Conservation (phyloP, 2,888 invertebrate genomes). For the Dysmachus trigonus region DNA sequence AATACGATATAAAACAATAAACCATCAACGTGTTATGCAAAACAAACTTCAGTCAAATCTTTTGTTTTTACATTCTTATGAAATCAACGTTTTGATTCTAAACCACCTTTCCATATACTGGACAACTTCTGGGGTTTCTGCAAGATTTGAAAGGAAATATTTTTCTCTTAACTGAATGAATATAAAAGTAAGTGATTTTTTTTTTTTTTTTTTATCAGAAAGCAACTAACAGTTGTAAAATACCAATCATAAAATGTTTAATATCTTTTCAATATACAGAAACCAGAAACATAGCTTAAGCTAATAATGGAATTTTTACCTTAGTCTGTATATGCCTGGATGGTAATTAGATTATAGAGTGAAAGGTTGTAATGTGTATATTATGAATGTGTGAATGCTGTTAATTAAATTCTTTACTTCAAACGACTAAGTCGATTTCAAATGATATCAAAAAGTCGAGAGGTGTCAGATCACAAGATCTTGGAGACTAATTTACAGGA, state of each 20-base stretch:
- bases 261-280: not conserved
- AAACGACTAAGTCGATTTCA: too few species aligned
- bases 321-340: too few species aligned
- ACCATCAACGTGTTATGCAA: not conserved
- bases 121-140: not conserved
- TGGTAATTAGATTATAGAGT: too few species aligned
- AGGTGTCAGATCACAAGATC: too few species aligned
- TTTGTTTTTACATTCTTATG: not conserved
- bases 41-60: not conserved
- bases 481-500: too few species aligned
- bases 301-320: too few species aligned
- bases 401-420: too few species aligned
- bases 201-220: not conserved
- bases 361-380: too few species aligned
- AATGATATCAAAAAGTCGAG: too few species aligned
- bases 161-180: not conserved
- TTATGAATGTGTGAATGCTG: too few species aligned
- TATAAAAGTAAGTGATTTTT: too few species aligned
- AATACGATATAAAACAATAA: not conserved
- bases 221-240: not conserved
- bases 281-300: too few species aligned
- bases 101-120: not conserved
- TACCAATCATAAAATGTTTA: not conserved
- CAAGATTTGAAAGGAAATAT: not conserved
- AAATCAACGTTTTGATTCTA: not conserved